These are phyloP conservation scores for Chlorocebus sabaeus DNA, from an alignment of 2,113 vertebrate genomes.

Conservation along the genomic window DNA sequence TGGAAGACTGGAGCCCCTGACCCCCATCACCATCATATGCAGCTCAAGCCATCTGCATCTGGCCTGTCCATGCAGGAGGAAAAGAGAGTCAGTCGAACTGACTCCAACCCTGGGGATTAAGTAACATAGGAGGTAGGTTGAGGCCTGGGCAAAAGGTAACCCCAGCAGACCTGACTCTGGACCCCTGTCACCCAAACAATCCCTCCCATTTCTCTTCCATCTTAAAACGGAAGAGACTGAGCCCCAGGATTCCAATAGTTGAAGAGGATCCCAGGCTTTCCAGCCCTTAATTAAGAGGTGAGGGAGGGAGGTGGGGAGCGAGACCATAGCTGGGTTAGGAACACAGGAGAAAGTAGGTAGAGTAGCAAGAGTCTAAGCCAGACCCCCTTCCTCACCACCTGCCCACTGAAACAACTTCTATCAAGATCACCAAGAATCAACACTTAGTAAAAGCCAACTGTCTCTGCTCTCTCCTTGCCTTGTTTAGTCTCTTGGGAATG, in stretches of 20 bases:
- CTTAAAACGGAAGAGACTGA: not conserved
- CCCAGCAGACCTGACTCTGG: not conserved
- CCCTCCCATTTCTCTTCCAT: not conserved
- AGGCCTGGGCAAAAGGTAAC: not conserved
- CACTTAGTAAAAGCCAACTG: not conserved
- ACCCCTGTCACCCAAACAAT: not conserved
- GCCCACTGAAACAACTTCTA: not conserved
- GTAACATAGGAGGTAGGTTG: not conserved
- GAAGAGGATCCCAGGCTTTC: not conserved
- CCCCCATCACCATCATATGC: not conserved
- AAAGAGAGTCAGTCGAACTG: not conserved
- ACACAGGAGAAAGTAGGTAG: not conserved
- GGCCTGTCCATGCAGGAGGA: not conserved
- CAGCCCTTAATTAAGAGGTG: not conserved
- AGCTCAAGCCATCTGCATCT: not conserved
- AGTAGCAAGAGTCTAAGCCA: not conserved
- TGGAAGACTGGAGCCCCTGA: not conserved
- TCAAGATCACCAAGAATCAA: not conserved
- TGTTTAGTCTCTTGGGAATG: rapidly evolving
- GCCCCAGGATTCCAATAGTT: not conserved
- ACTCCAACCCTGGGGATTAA: not conserved
- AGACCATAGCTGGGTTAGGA: not conserved
- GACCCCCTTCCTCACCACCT: rapidly evolving
- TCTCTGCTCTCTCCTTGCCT: not conserved
- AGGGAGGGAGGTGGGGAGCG: not conserved